Evolutionary conservation across 2,113 vertebrate species (phyloP).

Genomic region (Sakesphorus luctuosus): DNA sequence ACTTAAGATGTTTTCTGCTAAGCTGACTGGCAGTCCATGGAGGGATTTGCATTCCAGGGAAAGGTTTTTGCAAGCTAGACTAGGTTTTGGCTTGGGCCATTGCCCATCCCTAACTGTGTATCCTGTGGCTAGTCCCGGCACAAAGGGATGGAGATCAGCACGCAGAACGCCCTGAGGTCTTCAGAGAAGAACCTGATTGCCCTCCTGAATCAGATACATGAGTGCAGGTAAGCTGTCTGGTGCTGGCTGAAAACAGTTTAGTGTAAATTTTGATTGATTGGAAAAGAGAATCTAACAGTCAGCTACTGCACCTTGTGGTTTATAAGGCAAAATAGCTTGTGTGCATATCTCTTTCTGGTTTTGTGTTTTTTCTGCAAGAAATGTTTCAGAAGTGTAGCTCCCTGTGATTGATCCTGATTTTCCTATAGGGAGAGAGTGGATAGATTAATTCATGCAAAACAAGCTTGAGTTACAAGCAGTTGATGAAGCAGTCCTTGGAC

Average conservation of each 20-base stretch:
- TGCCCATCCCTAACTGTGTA: not conserved
- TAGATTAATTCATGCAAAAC: not conserved
- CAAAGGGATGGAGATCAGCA: constrained; percentile 68
- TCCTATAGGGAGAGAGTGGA: not conserved
- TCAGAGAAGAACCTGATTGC: constrained; percentile 75
- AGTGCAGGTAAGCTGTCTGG: constrained; percentile 72
- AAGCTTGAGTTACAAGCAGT: not conserved
- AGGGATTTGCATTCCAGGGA: not conserved
- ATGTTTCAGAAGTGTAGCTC: not conserved
- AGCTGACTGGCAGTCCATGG: fast-evolving
- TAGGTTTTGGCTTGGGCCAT: not conserved
- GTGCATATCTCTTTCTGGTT: not conserved
- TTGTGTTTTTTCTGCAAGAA: not conserved
- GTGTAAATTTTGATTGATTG: not conserved
- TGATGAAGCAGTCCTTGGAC: not conserved
- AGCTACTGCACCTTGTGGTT: fast-evolving
- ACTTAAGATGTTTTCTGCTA: not conserved
- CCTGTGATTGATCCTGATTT: not conserved
- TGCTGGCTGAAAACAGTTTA: not conserved
- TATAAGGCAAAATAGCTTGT: not conserved
- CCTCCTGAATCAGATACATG: constrained; percentile 80
- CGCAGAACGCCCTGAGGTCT: constrained; percentile 63
- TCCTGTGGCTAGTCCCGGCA: constrained; percentile 62
- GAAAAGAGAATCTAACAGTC: not conserved
- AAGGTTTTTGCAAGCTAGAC: not conserved